phyloP scores from a whole-genome alignment of 2,888 invertebrate species.

The Yponomeuta malinellus region DNA sequence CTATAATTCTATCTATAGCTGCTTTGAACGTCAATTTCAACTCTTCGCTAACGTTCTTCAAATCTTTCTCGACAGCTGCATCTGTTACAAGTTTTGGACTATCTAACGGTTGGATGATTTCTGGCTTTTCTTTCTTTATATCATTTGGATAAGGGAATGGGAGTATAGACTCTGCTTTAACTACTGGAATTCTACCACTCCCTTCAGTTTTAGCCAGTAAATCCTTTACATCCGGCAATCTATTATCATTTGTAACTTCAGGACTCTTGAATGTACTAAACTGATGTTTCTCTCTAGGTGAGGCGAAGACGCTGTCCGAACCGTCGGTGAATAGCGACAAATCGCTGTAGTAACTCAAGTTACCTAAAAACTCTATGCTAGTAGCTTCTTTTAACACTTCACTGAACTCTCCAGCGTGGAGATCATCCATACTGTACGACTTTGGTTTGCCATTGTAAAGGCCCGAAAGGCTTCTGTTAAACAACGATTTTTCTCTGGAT shows the following conservation, averaged over 20 bases:
- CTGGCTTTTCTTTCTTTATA: constrained; percentile 27
- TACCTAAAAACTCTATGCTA: constrained; percentile 53
- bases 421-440: constrained; percentile 59
- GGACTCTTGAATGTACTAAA: constrained; percentile 11
- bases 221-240: not conserved
- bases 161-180: constrained; percentile 50
- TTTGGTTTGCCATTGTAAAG: constrained; percentile 64
- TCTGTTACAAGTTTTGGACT: constrained; percentile 23
- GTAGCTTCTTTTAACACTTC: constrained; percentile 56
- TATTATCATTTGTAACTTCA: not conserved
- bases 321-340: constrained; percentile 50
- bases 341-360: constrained; percentile 39
- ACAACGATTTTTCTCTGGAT: constrained; percentile 40
- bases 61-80: constrained; percentile 44
- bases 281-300: constrained; percentile 41
- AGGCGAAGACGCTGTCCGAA: constrained; percentile 52
- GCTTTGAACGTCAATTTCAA: constrained; percentile 55
- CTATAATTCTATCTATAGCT: constrained; percentile 54
- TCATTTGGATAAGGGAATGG: constrained; percentile 51
- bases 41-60: constrained; percentile 56
- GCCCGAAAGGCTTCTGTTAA: constrained; percentile 41
- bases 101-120: constrained; percentile 27
- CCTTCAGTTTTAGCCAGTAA: constrained; percentile 21
- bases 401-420: constrained; percentile 45
- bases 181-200: constrained; percentile 33